Base-by-base conservation (phyloP, 1,140 invertebrate species). In the Cyphomyrmex costatus region DNA sequence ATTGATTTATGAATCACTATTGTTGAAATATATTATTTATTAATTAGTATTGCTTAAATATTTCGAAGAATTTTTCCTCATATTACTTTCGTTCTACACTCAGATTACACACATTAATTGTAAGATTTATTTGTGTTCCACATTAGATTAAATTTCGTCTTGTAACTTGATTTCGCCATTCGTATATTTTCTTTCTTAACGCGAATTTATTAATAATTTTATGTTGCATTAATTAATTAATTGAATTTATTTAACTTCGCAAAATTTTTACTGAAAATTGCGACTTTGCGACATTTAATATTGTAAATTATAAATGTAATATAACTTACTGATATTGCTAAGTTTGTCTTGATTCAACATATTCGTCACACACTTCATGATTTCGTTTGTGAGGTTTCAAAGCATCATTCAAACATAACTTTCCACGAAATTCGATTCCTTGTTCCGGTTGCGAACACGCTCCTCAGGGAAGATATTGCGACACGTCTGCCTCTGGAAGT, bases 221-320 rank as follows among this genome's bases (percentile, higher is more conserved):
- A 3, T 30, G 0, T 46, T 0, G n/a, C 33, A 49, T 27, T 42
- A 80, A 79, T 33, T 36, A 76, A 36, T 56, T 27, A 0, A 36
- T 42, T 53, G 33, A 36, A 21, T 70, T 27, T 16, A 2, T 53
- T 66, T 79, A 80, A 58, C 30, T 68, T 56, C 14, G 46, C 19
- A 14, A 70, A 42, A 80, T 56, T 16, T 53, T 79, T 21, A 21
- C 8, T 36, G 30, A 14, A 24, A 12, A 65, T 65, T 49, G 42
- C 10, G 21, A 21, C 30, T 33, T 65, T 49, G 21, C 10, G 16
- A 21, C 19, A 10, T 68, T 12, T 4, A 21, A 46, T 27, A n/a
- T 46, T 21, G 33, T 12, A 63, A 46, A 46, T 46, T 7, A 30
- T 42, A 42, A 42, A 42, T 42, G 8, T 42, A 56, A 63, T 46